Evolutionary conservation across 2,888 invertebrate genomes (phyloP).

Genomic region (Anarsia innoxiella): DNA sequence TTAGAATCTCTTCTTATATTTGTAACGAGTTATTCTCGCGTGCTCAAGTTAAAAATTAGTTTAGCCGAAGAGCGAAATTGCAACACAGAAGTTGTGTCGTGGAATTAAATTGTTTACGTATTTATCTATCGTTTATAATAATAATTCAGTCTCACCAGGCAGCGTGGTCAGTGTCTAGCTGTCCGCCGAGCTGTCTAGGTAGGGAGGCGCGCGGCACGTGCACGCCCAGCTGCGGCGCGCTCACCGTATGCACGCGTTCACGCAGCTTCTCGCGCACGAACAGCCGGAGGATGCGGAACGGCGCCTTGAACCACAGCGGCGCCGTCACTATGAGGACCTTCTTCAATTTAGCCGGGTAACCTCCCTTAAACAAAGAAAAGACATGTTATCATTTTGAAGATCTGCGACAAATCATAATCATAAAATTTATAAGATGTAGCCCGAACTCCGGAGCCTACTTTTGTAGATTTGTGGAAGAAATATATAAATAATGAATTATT

Average conservation of each 20-base stretch:
- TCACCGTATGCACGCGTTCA: conserved; percentile 96
- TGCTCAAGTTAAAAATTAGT: too few relatives aligned
- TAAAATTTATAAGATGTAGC: too few relatives aligned
- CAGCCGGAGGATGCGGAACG: conserved; percentile 94
- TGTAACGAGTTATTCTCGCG: too few relatives aligned
- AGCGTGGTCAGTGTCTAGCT: conserved; percentile 90
- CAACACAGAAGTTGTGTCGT: too few relatives aligned
- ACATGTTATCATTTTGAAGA: not conserved
- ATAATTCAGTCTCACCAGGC: conserved; percentile 89
- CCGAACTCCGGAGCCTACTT: too few relatives aligned
- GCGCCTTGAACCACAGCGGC: conserved; percentile 98
- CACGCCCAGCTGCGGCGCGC: conserved; percentile 88
- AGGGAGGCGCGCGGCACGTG: conserved; percentile 94
- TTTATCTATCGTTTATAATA: too few relatives aligned
- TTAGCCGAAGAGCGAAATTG: too few relatives aligned
- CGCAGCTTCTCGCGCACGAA: conserved; percentile 97
- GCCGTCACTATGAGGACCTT: conserved; percentile 98
- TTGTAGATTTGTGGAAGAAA: too few relatives aligned
- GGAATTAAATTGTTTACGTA: too few relatives aligned
- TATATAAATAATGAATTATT: too few relatives aligned
- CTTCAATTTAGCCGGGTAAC: conserved; percentile 97
- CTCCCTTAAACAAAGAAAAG: conserved; percentile 80
- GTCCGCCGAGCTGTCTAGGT: conserved; percentile 92
- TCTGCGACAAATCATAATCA: too few relatives aligned
- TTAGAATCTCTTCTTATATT: too few relatives aligned